Evolutionary conservation across 2,797 vertebrate species (phyloP), one percentile per base, ranked within the genome.

Genomic region (Cryptoblepharus egeriae): DNA sequence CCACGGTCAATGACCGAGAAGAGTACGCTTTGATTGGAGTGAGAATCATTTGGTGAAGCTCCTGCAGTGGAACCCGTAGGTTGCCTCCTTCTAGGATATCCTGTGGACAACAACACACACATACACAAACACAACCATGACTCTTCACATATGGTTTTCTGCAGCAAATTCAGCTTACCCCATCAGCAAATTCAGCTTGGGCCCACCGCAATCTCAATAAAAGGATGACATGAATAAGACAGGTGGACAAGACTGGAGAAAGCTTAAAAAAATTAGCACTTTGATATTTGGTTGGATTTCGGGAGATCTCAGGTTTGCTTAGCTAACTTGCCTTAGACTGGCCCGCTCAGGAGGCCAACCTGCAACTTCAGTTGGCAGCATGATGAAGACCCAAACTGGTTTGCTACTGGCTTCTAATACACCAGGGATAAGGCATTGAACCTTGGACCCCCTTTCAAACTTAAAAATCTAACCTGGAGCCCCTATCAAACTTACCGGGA

Each of bases 21-120:
- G 94, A 94, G 92, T 95, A 97, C 2, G 97, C 96, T 93, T 99
- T 99, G 94, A 99, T 98, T 30, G 98, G 98, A 0, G 98, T 98
- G 92, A 98, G 96, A 95, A 99, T 98, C 96, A 99, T 99, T 95
- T 99, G 98, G 91, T 99, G 98, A 28, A 99, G 97, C 75, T 99
- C 98, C 94, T 99, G 98, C 84, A 99, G 96, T 0, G 98, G 97
- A 72, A 94, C 89, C 1, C 98, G 97, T 73, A 99, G 95, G 87
- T 97, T 98, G 82, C 97, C 97, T 2, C 98, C 98, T 91, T 99
- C 98, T 86, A 99, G 95, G 90, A 99, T 97, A 82, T 99, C 98
- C 98, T 99, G 91, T 0, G 28, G 4, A 0, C 83, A 1, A 0
- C 16, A 88, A 24, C 35, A 68, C 61, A 61, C 26, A 28, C n/a